Conservation (phyloP, 2,797 vertebrate species). For the Ctenopoma kingsleyae region DNA sequence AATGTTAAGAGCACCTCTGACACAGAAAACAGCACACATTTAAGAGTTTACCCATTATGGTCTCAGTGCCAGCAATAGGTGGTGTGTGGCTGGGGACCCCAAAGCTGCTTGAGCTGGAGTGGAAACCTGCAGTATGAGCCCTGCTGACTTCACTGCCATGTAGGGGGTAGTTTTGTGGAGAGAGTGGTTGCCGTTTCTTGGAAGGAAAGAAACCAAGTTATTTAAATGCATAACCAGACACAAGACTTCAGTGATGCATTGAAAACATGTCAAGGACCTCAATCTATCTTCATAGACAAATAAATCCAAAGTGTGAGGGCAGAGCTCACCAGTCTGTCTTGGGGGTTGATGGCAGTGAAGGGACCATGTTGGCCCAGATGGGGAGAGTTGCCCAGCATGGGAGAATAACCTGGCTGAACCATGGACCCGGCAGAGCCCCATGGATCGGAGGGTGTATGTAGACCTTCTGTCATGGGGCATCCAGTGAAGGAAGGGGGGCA, state of each 20-base stretch:
- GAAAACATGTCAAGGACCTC: constrained; percentile 31
- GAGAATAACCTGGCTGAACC: constrained; percentile 89
- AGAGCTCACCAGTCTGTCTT: constrained; percentile 92
- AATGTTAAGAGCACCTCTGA: constrained; percentile 4
- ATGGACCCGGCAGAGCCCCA: constrained; percentile 90
- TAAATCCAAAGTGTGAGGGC: constrained; percentile 19
- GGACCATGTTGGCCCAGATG: constrained; percentile 85
- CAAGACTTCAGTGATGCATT: constrained; percentile 24
- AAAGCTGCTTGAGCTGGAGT: constrained; percentile 86
- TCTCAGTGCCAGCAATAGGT: constrained; percentile 89
- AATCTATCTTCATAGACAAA: constrained; percentile 25
- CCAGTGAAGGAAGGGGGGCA: constrained; percentile 43
- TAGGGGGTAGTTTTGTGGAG: constrained; percentile 92
- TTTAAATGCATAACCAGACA: constrained; percentile 34
- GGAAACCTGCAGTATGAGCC: constrained; percentile 87
- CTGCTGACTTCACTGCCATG: constrained; percentile 94
- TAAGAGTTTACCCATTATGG: constrained; percentile 87
- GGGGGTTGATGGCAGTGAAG: constrained; percentile 92
- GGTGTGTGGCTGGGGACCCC: constrained; percentile 92
- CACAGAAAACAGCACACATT: constrained; percentile 10
- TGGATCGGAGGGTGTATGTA: constrained; percentile 90
- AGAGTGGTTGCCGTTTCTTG: constrained; percentile 85
- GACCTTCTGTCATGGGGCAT: constrained; percentile 83
- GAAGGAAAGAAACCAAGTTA: constrained; percentile 29
- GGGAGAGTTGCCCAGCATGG: constrained; percentile 89